These are phyloP conservation scores for Xestia xanthographa DNA, from an alignment of 2,888 invertebrate genomes.

Conservation along the genomic window DNA sequence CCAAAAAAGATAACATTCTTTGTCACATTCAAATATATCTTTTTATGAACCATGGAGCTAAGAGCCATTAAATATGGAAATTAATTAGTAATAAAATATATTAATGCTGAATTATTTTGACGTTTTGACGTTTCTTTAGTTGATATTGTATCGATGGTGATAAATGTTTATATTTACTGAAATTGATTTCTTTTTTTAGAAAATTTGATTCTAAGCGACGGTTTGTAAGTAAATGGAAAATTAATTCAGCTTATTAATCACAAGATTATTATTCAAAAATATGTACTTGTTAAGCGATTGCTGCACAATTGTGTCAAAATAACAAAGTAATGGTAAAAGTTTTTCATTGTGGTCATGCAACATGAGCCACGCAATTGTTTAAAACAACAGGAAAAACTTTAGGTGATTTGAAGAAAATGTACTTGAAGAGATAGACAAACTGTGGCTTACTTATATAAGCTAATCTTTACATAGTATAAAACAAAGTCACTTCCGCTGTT, in stretches of 20 bases:
- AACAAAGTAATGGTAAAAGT: neutral
- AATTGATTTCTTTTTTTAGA: constrained; percentile 49
- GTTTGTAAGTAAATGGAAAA: constrained; percentile 19
- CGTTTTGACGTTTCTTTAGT: constrained; percentile 50
- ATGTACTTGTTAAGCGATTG: neutral
- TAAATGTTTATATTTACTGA: constrained; percentile 52
- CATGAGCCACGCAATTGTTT: neutral
- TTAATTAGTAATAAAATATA: constrained; percentile 60
- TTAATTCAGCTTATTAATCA: constrained; percentile 11
- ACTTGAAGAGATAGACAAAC: neutral
- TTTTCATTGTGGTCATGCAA: neutral
- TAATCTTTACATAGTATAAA: no score
- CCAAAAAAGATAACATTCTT: constrained; percentile 54
- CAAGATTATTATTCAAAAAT: neutral
- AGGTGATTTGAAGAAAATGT: neutral
- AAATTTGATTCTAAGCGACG: constrained; percentile 10
- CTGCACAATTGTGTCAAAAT: neutral
- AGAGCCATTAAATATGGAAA: constrained; percentile 45
- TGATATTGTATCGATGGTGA: constrained; percentile 30
- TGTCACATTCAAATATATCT: constrained; percentile 55
- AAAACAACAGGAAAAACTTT: neutral
- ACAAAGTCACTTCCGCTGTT: no score
- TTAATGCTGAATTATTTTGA: constrained; percentile 56
- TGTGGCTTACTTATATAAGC: neutral
- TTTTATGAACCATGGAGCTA: constrained; percentile 40